A percentile compares a stretch with the other conserved stretches of the same genome.
phyloP scores from a whole-genome alignment of 1,140 invertebrate species.

The Drosophila bocki region DNA sequence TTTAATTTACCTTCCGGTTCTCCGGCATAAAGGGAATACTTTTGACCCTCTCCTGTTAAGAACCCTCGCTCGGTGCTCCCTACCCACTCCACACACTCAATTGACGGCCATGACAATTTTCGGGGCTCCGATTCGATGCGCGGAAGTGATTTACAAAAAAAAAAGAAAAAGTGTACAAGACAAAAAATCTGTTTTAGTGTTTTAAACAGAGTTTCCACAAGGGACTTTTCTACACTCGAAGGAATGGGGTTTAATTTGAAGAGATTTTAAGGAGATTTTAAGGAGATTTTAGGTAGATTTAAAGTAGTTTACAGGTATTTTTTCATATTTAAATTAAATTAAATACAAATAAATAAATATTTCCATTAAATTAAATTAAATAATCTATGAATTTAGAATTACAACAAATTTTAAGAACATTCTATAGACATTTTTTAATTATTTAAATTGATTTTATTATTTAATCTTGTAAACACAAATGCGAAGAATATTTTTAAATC shows the following conservation, averaged over 20 bases:
- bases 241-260: neutral
- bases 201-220: conserved; percentile 51
- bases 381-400: no score
- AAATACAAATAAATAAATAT: no score
- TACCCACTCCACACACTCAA: conserved; percentile 27
- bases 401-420: no score
- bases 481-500: no score
- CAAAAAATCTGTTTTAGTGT: conserved; percentile 8
- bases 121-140: conserved; percentile 68
- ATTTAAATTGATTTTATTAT: no score
- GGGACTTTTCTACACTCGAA: conserved; percentile 21
- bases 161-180: conserved; percentile 16
- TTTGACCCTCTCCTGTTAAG: conserved; percentile 37
- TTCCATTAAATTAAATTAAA: no score
- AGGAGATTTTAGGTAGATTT: neutral
- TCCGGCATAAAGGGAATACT: conserved; percentile 17
- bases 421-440: no score
- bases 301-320: no score
- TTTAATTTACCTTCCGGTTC: conserved; percentile 83
- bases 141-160: conserved; percentile 78
- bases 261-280: neutral
- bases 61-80: neutral
- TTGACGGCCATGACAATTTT: conserved; percentile 81
- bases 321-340: no score
- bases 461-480: no score